phyloP scores from a whole-genome alignment of 2,797 vertebrate genomes.

The Eurystomus glaucurus region DNA sequence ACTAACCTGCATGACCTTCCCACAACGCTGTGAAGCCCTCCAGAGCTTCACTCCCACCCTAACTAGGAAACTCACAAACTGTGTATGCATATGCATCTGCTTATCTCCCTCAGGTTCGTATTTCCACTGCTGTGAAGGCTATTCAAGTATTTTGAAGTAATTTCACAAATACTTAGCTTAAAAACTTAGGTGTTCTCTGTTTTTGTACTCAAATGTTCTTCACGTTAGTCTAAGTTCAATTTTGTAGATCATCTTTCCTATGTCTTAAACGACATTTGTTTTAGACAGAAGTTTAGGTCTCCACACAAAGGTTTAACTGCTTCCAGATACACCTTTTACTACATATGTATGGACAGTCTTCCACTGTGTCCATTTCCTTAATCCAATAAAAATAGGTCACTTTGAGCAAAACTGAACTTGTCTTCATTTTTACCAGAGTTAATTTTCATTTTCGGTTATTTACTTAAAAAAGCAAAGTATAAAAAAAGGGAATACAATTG shows the following conservation, averaged over 20 bases:
- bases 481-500: not conserved
- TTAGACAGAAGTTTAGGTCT: not conserved
- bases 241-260: not conserved
- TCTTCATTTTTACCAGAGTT: not conserved
- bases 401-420: not conserved
- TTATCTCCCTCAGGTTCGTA: accelerated
- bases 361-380: not conserved
- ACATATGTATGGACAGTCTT: not conserved
- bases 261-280: not conserved
- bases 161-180: not conserved
- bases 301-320: not conserved
- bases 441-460: not conserved
- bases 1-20: not conserved
- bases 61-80: not conserved
- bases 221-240: not conserved
- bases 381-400: not conserved
- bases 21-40: not conserved
- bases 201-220: not conserved
- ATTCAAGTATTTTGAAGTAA: not conserved
- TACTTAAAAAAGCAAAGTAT: not conserved
- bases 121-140: not conserved
- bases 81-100: not conserved
- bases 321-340: not conserved
- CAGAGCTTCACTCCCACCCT: not conserved
- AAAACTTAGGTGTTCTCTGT: not conserved